Evolutionary conservation across 2,888 invertebrate genomes (phyloP).

Genomic region (Elmis aenea): DNA sequence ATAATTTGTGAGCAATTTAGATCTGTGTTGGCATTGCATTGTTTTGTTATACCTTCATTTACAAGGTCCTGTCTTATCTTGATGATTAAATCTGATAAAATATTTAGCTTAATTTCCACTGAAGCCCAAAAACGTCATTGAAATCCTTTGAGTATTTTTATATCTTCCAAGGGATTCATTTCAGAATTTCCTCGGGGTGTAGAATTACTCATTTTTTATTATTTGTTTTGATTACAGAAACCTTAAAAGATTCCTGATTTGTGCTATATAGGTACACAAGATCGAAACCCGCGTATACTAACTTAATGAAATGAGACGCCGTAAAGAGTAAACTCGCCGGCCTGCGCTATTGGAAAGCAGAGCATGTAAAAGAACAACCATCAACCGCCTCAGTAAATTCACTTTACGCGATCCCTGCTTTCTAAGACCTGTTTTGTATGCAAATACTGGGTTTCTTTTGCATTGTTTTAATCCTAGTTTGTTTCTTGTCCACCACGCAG

Average conservation of each 20-base stretch:
- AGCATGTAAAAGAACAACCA: constrained; percentile 37
- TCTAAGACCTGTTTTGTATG: constrained; percentile 39
- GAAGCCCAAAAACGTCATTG: too few relatives aligned
- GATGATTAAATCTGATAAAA: too few relatives aligned
- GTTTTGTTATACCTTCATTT: too few relatives aligned
- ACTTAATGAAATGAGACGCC: constrained; percentile 22
- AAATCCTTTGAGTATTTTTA: too few relatives aligned
- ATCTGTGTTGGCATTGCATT: too few relatives aligned
- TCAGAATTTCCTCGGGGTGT: constrained; percentile 8
- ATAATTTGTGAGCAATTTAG: too few relatives aligned
- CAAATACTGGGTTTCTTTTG: constrained; percentile 40
- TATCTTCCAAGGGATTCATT: too few relatives aligned
- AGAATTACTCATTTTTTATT: constrained; percentile 6
- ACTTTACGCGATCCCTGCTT: constrained; percentile 38
- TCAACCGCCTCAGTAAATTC: constrained; percentile 39
- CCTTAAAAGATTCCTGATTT: constrained; percentile 15
- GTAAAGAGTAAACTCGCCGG: constrained; percentile 20
- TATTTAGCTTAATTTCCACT: too few relatives aligned
- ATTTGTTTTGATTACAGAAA: constrained; percentile 6
- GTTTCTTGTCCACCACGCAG: constrained; percentile 24
- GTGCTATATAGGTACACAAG: constrained; percentile 17
- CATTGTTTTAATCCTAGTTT: constrained; percentile 40
- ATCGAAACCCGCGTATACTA: constrained; percentile 15
- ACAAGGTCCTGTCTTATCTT: too few relatives aligned
- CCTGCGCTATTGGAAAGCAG: constrained; percentile 32